Base-by-base conservation (phyloP, 2,888 invertebrate species). In the Smittia aterrima region DNA sequence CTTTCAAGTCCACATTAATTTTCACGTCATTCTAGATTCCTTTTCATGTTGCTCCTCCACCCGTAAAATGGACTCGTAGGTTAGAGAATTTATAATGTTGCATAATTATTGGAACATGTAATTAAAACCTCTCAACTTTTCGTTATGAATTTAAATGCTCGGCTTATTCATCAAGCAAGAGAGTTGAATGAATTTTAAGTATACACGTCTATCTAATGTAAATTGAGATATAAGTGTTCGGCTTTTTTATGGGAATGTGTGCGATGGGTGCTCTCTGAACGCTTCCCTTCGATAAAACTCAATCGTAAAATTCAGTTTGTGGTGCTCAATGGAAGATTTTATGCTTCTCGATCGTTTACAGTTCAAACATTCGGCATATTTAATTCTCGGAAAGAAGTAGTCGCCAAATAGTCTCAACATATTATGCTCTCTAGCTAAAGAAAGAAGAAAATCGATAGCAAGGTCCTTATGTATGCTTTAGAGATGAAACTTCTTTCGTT, bases 331-430 rank as follows among this genome's bases (percentile, higher is more conserved):
- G 58, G 18, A 20, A 58, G 18, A 20, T 58, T 58, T 58, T 20
- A 20, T 18, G 58, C 18, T 22, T 18, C 58, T 58, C 58, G 4
- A 64, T 64, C 64, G 32, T 27, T 66, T 66, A 32, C 64, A 64
- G 24, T 64, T 64, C 64, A 25, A 25, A 25, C 64, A 66, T 66
- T 27, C 64, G 64, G 64, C 27, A 66, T 66, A 25, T 62, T 66
- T 66, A 66, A 66, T 66, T 66, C 64, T 22, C n/a, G 11, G n/a
- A 18, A 32, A 16, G 64, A 27, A 13, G 32, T 4, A 66, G 64
- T 27, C 64, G 64, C 64, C 64, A 66, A 66, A 66, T 66, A 66
- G 64, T 66, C 64, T 66, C 64, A 66, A 66, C 24, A 66, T 27
- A 27, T 27, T 66, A 66, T 66, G 24, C 22, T 62, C 22, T 62